These are phyloP conservation scores for Rhinatrema bivittatum DNA, from an alignment of 2,797 vertebrate species.

Conservation along the genomic window DNA sequence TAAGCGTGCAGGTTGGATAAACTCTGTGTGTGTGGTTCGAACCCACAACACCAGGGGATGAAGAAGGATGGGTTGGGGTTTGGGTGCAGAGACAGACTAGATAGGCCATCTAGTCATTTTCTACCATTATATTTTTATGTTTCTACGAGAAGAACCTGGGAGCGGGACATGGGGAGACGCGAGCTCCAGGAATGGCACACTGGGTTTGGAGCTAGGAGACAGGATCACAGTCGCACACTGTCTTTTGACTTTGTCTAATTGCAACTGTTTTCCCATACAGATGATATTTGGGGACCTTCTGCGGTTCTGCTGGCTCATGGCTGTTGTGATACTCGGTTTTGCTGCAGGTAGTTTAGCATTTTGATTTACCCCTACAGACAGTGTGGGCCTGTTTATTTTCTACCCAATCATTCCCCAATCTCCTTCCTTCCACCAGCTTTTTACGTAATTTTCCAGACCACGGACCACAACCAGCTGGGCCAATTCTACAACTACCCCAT, in stretches of 20 bases:
- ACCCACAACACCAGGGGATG: no score
- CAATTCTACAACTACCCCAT: slow-evolving; percentile 58
- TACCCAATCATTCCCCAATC: not conserved
- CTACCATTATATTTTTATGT: no score
- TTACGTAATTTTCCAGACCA: slow-evolving; percentile 63
- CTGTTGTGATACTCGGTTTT: slow-evolving; percentile 84
- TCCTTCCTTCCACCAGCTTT: slow-evolving; percentile 41
- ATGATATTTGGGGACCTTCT: slow-evolving; percentile 93
- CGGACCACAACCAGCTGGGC: slow-evolving; percentile 47
- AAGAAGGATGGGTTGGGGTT: no score
- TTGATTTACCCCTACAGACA: not conserved
- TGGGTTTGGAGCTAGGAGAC: not conserved
- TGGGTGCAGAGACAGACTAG: no score
- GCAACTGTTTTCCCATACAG: slow-evolving; percentile 41
- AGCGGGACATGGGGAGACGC: not conserved
- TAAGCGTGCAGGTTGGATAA: no score
- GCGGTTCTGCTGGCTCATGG: slow-evolving; percentile 89
- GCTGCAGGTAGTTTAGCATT: slow-evolving; percentile 65
- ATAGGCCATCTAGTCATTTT: no score
- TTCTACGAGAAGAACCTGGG: no score
- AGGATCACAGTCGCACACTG: not conserved
- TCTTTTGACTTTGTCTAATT: no score
- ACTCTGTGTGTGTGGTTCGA: no score
- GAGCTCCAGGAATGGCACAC: not conserved
- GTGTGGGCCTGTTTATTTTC: not conserved